A percentile compares a stretch with the other conserved stretches of the same genome.
These are phyloP conservation scores for Nothoprocta pentlandii DNA, from an alignment of 2,113 vertebrate genomes.

Conservation along the genomic window DNA sequence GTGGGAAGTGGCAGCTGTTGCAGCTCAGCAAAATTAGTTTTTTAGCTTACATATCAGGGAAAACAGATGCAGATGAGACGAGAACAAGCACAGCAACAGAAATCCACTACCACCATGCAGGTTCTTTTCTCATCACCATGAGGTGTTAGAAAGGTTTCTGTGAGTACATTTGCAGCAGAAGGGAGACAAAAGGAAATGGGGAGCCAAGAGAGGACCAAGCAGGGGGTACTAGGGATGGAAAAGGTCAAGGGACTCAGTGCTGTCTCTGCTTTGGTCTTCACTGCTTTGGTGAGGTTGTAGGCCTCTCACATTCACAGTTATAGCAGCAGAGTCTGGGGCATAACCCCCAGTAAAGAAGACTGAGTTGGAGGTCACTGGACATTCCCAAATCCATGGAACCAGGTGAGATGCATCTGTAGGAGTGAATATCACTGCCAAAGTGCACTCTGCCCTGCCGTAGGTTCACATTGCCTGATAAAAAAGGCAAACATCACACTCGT, in stretches of 20 bases:
- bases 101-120: background rate
- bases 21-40: conserved; percentile 52
- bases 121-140: background rate
- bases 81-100: conserved; percentile 11
- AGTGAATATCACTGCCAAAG: background rate
- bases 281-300: background rate
- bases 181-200: background rate
- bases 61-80: conserved; percentile 57
- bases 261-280: background rate
- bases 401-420: background rate
- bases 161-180: background rate
- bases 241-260: accelerated
- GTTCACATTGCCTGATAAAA: background rate
- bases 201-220: background rate
- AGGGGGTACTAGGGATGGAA: background rate
- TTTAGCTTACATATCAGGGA: conserved; percentile 43
- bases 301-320: background rate
- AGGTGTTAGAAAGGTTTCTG: background rate
- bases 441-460: background rate
- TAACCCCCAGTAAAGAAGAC: background rate
- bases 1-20: conserved; percentile 61
- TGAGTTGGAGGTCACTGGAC: background rate
- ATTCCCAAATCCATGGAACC: background rate
- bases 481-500: accelerated
- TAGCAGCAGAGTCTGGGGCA: too few relatives aligned